Evolutionary conservation across 2,888 invertebrate genomes (phyloP), one percentile per base, ranked within the genome.

Genomic region (Dasysyrphus tricinctus): DNA sequence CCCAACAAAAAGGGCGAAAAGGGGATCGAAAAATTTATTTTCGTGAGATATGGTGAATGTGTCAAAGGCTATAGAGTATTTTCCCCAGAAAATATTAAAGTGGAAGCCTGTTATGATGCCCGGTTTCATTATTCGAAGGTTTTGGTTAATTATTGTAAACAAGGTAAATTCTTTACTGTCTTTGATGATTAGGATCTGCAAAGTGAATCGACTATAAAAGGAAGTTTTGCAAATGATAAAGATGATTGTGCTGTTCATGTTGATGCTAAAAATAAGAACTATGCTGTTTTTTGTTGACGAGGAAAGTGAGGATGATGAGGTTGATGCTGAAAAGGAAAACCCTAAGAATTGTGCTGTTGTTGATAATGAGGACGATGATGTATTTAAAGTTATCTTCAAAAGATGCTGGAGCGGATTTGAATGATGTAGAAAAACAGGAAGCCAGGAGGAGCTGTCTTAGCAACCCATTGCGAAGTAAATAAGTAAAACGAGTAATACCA

Each of bases 21-120:
- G 89, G 88, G 88, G 90, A 92, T 86, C 57, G 89, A 81, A 63
- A 69, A 79, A 79, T 51, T 72, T 47, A 8, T 65, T 59, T 77
- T 78, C 44, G 83, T 86, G 2, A 92, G 92, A 7, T 92, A 92
- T 73, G 88, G 89, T 78, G 90, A 47, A 16, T 16, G 4, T 47
- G 47, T n/a, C n/a, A n/a, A 16, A 3, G 16, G 51, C 90, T 91
- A 90, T 85, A 59, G 88, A n/a, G 67, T 89, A 69, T 89, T 49
- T 57, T 72, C 74, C 16, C 24, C 85, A 3, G 73, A 85, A 47
- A 49, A 47, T 65, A 74, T 67, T 29, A 76, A 78, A 49, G 56
- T 85, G 12, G 73, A 77, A 78, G 51, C 78, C 24, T 82, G 80
- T 3, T 57, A 78, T n/a, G 79, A 88, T 73, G 69, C 88, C 11